Evolutionary conservation across 2,797 vertebrate genomes (phyloP), one percentile per base, ranked within the genome.

Genomic region (Sebastes steindachneri): DNA sequence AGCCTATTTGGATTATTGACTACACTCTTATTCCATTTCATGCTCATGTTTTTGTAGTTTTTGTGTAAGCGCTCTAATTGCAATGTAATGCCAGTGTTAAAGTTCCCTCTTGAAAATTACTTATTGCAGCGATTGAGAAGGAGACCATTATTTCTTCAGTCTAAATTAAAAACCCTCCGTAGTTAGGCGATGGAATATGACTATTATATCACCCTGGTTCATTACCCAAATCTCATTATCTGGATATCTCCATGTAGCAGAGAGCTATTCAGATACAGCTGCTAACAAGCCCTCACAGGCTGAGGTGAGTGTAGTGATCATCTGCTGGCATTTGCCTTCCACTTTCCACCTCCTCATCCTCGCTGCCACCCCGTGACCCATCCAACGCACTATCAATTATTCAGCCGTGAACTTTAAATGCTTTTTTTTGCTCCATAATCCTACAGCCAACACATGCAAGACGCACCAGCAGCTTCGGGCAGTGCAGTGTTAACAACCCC

Each of bases 361-460:
- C 81, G 31, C 86, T 57, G 81, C 86, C 86, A 82, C 82, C 81
- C 90, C 31, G 48, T 88, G 88, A 93, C 87, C 93, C 91, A 74
- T 87, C 92, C 88, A 83, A 88, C 82, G 63, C 88, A 33, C 51
- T 29, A 95, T 96, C 88, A 94, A 96, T 96, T 95, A 96, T 96
- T 96, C 91, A 96, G 76, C 86, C 28, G 35, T 95, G 95, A 96
- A 95, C 94, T 96, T 96, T 94, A 91, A 78, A 54, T 79, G 86
- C 86, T 64, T 89, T 85, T 93, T 79, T 63, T 89, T 57, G 14
- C 84, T 77, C 77, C 64, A 11, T 69, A 79, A 84, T 86, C 82
- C 77, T 29, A 73, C 85, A 87, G 73, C 63, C 62, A 53, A 64
- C 76, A 45, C 70, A 62, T 75, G 35, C 65, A 54, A 60, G 77